Conservation (phyloP, 2,888 invertebrate species). For the Stenotaenia linearis region DNA sequence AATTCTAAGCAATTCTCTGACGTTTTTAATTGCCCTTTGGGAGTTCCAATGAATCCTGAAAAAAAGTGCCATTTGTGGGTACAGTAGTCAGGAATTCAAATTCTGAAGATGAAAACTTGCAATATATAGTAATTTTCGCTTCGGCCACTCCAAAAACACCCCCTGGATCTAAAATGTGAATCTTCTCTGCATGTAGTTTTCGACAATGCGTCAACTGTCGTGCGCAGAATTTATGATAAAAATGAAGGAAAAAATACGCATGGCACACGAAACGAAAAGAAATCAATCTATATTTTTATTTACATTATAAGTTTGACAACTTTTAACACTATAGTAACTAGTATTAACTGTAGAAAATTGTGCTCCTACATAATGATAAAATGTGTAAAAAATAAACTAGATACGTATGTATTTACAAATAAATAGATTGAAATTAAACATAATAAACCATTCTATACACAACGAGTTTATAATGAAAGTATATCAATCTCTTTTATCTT, state of each 20-base stretch:
- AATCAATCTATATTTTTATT: not conserved
- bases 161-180: not conserved
- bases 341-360: not conserved
- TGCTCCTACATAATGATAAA: not conserved
- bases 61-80: constrained; percentile 36
- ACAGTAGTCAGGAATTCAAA: constrained; percentile 3
- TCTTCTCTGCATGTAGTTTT: not conserved
- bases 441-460: not conserved
- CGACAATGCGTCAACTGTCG: not conserved
- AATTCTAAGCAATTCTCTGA: constrained; percentile 68
- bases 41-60: constrained; percentile 55
- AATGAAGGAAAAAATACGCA: not conserved
- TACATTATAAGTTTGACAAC: not conserved
- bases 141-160: not conserved
- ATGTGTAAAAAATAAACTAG: not conserved
- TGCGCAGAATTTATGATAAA: not conserved
- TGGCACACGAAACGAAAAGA: not conserved
- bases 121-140: not conserved
- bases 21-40: constrained; percentile 56
- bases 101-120: not conserved
- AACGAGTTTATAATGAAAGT: not conserved
- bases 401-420: not conserved
- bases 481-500: too few relatives aligned
- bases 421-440: not conserved
- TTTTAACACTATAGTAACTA: not conserved